Base-by-base conservation (phyloP, 1,140 invertebrate species). In the Diplogasteroides magnus region DNA sequence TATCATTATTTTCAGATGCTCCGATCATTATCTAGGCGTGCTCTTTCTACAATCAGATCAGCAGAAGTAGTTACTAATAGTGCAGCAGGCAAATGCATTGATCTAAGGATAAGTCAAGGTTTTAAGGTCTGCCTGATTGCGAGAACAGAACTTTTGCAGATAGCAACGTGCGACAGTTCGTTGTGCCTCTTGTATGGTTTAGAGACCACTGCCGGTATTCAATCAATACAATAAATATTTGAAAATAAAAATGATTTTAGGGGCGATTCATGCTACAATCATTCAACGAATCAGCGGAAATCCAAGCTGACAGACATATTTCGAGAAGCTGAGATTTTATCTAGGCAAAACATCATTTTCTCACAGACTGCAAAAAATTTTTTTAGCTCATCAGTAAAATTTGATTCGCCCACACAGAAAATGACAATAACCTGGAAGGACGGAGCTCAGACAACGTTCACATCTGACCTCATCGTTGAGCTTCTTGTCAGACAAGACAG, bases 141-240 rank as follows among this genome's bases (percentile, higher is more conserved):
- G n/a, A 31, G 2, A 64, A 62, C 1, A 31, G 26, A 31, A 15
- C 25, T 57, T 70, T 25, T 63, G 59, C 58, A 63, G 48, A 71
- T 48, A 23, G 31, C 31, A n/a, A 58, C 61, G n/a, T 48, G n/a
- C n/a, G n/a, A n/a, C n/a, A 31, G 28, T 27, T 73, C 1, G 55
- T 74, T 26, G 32, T 76, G 29, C 78, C 78, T 11, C 60, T 80
- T 3, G 77, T 82, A 25, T 80, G 78, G 78, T 65, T 80, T n/a
- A 56, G 77, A 27, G 78, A 80, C 61, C 78, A 80, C 62, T 80
- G 79, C 55, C 68, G 77, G 3, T 71, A 57, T n/a, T 15, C 23
- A 2, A 37, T n/a, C n/a, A 25, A 11, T 61, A 31, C 0, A 80
- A 78, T 59, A 76, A 78, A 64, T 76, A 26, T 23, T 27, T 66